These are phyloP conservation scores for Choristoneura rosaceana DNA, from an alignment of 2,888 invertebrate genomes.

Conservation along the genomic window DNA sequence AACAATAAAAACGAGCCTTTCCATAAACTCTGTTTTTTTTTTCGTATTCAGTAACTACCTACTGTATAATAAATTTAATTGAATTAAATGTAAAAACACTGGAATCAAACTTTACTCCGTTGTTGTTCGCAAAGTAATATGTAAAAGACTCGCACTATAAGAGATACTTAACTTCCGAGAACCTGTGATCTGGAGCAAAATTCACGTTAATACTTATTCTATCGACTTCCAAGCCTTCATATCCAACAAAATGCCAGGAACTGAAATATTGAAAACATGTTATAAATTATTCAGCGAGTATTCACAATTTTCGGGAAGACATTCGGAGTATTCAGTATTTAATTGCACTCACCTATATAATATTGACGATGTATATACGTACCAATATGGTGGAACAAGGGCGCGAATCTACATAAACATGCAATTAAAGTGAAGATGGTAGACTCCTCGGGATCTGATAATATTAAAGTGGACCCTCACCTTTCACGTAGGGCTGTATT, in stretches of 20 bases:
- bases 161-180: slow-evolving; percentile 24
- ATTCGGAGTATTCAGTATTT: slow-evolving; percentile 27
- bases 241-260: slow-evolving; percentile 22
- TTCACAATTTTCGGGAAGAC: slow-evolving; percentile 19
- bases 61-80: not conserved
- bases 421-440: slow-evolving; percentile 64
- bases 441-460: slow-evolving; percentile 56
- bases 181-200: slow-evolving; percentile 26
- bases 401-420: slow-evolving; percentile 67
- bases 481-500: not conserved
- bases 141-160: slow-evolving; percentile 20
- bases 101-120: not conserved
- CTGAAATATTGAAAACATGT: slow-evolving; percentile 39
- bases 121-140: slow-evolving; percentile 11
- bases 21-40: not conserved
- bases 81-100: not conserved
- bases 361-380: slow-evolving; percentile 46
- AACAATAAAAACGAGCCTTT: not conserved
- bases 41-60: not conserved
- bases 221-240: slow-evolving; percentile 22
- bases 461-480: slow-evolving; percentile 56
- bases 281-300: slow-evolving; percentile 34
- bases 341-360: slow-evolving; percentile 32
- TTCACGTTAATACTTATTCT: slow-evolving; percentile 35
- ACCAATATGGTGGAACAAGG: slow-evolving; percentile 47